A percentile compares a stretch with the other conserved stretches of the same genome.
Evolutionary conservation across 2,888 invertebrate species (phyloP).

Genomic region (Rotaria macrura): DNA sequence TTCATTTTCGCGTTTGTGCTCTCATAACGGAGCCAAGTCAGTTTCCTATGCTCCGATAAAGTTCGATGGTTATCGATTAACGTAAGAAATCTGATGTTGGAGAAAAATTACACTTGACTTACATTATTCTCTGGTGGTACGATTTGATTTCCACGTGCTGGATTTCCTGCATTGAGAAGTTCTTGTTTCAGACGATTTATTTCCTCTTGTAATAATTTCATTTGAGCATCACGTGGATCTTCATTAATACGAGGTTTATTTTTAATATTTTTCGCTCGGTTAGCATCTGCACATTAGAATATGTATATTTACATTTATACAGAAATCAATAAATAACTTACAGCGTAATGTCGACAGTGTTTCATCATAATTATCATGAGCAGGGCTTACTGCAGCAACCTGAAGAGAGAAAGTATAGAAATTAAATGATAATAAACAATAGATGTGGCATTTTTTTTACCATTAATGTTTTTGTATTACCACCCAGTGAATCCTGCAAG

Average conservation of each 20-base stretch:
- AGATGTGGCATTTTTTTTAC: conserved; percentile 38
- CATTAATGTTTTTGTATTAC: conserved; percentile 79
- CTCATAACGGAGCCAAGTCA: no score
- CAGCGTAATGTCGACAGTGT: conserved; percentile 66
- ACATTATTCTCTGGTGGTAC: neutral
- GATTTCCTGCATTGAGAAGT: conserved; percentile 48
- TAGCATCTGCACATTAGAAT: conserved; percentile 56
- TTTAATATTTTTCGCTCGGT: conserved; percentile 72
- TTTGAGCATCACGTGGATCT: conserved; percentile 76
- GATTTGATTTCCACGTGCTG: neutral
- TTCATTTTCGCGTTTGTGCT: no score
- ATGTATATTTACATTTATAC: no score
- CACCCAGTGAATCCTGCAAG: conserved; percentile 58
- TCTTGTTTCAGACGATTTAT: conserved; percentile 59
- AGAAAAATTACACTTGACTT: neutral
- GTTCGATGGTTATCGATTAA: no score
- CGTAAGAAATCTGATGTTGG: no score
- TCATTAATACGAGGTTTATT: conserved; percentile 72
- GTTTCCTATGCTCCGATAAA: no score
- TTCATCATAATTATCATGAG: conserved; percentile 71
- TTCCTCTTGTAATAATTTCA: conserved; percentile 73
- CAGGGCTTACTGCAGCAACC: conserved; percentile 66
- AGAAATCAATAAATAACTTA: no score
- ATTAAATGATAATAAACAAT: neutral
- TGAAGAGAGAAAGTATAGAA: neutral